Conservation (phyloP, 2,797 vertebrate genomes). For the Gymnoscopelus braueri region DNA sequence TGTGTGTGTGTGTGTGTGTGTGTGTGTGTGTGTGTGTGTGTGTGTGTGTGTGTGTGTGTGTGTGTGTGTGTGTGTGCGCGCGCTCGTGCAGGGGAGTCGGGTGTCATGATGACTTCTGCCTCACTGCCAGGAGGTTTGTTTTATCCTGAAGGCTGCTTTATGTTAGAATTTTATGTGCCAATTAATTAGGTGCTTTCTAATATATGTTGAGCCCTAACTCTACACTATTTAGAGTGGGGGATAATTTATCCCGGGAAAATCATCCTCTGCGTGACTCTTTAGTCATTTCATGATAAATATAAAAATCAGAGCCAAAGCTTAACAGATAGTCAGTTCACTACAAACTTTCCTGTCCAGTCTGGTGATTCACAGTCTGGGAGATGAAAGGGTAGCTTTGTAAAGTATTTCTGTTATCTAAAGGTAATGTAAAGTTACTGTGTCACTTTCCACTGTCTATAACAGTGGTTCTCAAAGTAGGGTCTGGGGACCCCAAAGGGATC, state of each 20-base stretch:
- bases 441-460: slow-evolving; percentile 39
- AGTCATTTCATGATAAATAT: slow-evolving; percentile 5
- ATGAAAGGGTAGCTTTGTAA: slow-evolving; percentile 53
- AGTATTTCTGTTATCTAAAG: slow-evolving; percentile 48
- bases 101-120: slow-evolving; percentile 13
- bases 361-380: slow-evolving; percentile 55
- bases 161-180: slow-evolving; percentile 62
- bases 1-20: neutral
- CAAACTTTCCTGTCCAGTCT: slow-evolving; percentile 43
- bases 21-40: slow-evolving; percentile 17
- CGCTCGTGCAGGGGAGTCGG: slow-evolving; percentile 7
- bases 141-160: slow-evolving; percentile 59
- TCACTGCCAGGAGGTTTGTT: slow-evolving; percentile 53
- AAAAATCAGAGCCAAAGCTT: slow-evolving; percentile 7
- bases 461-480: neutral
- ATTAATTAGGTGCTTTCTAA: slow-evolving; percentile 68
- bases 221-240: slow-evolving; percentile 62
- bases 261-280: neutral
- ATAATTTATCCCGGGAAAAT: slow-evolving; percentile 7
- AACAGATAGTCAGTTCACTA: slow-evolving; percentile 17
- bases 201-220: slow-evolving; percentile 54
- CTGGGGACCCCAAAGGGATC: too few relatives aligned
- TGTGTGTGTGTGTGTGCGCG: slow-evolving; percentile 12
- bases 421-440: slow-evolving; percentile 42
- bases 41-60: neutral